These are phyloP conservation scores for Pelodytes ibericus DNA, from an alignment of 2,797 vertebrate genomes.

Conservation along the genomic window DNA sequence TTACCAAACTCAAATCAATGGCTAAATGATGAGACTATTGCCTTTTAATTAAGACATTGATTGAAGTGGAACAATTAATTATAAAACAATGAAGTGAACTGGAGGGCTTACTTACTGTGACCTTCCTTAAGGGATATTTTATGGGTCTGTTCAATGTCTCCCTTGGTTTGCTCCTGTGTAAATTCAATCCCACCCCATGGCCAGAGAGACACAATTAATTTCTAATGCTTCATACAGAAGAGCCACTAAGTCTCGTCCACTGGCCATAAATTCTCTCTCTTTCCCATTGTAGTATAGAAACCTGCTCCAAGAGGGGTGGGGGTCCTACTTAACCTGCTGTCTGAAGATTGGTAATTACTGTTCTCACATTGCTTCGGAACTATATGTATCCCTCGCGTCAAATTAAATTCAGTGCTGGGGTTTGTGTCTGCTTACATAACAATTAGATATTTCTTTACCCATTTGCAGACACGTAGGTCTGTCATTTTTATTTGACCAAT, in stretches of 20 bases:
- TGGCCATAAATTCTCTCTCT: neutral
- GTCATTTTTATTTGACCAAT: too few relatives aligned
- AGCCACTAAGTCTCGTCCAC: neutral
- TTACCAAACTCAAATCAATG: constrained; percentile 45
- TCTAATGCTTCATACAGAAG: constrained; percentile 9
- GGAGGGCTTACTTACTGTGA: constrained; percentile 31
- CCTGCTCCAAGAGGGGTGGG: too few relatives aligned
- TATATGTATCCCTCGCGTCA: too few relatives aligned
- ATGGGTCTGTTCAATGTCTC: neutral
- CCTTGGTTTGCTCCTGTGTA: neutral
- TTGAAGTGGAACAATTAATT: constrained; percentile 48
- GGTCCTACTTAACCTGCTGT: neutral
- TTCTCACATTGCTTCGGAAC: too few relatives aligned
- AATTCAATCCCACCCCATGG: neutral
- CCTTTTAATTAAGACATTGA: constrained; percentile 52
- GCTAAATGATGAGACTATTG: constrained; percentile 31
- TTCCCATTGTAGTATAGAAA: too few relatives aligned
- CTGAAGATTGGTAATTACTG: neutral
- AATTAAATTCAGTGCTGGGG: too few relatives aligned
- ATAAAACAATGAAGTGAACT: constrained; percentile 40
- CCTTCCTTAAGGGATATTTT: constrained; percentile 9
- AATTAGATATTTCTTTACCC: too few relatives aligned
- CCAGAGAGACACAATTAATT: neutral
- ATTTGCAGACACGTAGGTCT: too few relatives aligned
- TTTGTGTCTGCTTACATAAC: too few relatives aligned